A percentile compares a stretch with the other conserved stretches of the same genome.
Conservation (phyloP, 2,113 vertebrate species). For the Malurus melanocephalus region DNA sequence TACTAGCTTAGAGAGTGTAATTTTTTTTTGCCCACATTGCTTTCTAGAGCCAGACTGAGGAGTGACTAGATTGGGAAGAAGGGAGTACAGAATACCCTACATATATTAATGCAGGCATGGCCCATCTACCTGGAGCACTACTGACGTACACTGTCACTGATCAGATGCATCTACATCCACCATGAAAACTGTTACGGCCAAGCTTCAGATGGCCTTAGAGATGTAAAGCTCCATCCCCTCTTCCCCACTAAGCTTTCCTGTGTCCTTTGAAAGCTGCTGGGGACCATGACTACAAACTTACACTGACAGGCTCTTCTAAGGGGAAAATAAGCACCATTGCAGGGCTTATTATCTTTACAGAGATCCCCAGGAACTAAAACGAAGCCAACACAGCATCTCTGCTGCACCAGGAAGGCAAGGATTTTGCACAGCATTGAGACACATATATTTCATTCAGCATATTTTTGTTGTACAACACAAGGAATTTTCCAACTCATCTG, state of each 20-base stretch:
- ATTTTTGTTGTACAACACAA: neutral
- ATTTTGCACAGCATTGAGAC: neutral
- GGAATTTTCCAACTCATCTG: neutral
- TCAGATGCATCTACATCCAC: neutral
- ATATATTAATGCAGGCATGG: neutral
- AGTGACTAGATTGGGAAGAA: neutral
- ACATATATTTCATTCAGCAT: neutral
- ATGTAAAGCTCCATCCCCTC: neutral
- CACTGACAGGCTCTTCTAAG: neutral
- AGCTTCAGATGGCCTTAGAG: neutral
- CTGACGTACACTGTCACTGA: neutral
- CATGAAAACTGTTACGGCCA: neutral
- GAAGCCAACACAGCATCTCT: neutral
- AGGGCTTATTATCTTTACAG: neutral
- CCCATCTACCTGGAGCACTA: neutral
- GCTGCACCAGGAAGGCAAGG: neutral
- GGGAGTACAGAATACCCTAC: neutral
- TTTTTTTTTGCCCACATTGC: neutral
- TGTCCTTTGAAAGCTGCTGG: neutral
- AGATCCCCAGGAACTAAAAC: neutral
- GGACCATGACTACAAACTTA: neutral
- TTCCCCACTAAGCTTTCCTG: neutral
- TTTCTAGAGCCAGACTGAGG: neutral
- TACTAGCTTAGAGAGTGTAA: neutral
- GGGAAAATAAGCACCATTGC: neutral